Conservation (phyloP, 2,888 invertebrate species). For the Cephus pygmeus region DNA sequence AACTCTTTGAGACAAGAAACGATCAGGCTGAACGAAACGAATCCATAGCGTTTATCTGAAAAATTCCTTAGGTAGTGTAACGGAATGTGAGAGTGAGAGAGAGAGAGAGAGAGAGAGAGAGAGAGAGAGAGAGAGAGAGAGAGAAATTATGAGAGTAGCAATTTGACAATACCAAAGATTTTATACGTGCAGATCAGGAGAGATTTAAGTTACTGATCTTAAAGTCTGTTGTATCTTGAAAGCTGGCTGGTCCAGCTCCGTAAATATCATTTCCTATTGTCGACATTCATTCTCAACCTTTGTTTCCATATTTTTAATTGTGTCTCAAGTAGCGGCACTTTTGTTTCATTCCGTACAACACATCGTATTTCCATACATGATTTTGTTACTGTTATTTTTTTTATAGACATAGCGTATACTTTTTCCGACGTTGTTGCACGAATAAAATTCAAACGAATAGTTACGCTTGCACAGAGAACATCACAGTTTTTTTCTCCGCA, state of each 20-base stretch:
- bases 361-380: background rate
- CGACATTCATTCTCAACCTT: background rate
- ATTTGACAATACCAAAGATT: conserved; percentile 51
- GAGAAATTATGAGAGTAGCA: conserved; percentile 1
- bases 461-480: background rate
- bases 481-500: background rate
- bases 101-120: no score
- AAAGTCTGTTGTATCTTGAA: conserved; percentile 9
- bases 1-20: conserved; percentile 42
- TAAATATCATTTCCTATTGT: background rate
- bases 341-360: background rate
- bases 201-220: conserved; percentile 21
- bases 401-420: background rate
- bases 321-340: background rate
- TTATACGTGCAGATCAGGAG: conserved; percentile 35
- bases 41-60: background rate
- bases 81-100: background rate
- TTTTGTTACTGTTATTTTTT: background rate
- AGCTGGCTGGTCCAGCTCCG: conserved; percentile 54
- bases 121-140: background rate
- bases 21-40: conserved; percentile 36
- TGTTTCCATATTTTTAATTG: background rate
- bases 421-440: background rate
- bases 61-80: background rate
- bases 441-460: background rate